These are phyloP conservation scores for Steinernema khuongi DNA, from an alignment of 1,140 invertebrate genomes.

Conservation along the genomic window DNA sequence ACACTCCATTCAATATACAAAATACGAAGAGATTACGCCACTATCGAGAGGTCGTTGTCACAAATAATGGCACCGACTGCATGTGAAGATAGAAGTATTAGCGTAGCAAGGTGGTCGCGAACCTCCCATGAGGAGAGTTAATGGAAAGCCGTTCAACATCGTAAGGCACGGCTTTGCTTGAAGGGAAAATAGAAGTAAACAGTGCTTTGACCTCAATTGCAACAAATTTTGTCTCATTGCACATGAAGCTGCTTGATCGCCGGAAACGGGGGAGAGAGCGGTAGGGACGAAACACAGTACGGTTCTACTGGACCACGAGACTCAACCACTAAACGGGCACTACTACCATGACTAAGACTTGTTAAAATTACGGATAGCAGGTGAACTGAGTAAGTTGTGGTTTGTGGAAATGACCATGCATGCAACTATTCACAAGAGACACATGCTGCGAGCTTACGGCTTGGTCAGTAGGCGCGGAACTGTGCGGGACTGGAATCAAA, in stretches of 20 bases:
- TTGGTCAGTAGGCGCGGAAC: slow-evolving; percentile 56
- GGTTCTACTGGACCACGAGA: not conserved
- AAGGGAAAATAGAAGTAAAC: not conserved
- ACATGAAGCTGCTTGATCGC: slow-evolving; percentile 5
- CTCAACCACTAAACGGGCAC: too few species aligned
- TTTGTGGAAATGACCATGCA: slow-evolving; percentile 12
- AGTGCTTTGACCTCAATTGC: slow-evolving; percentile 3
- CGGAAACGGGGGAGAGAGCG: not conserved
- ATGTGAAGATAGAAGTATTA: not conserved
- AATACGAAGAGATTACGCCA: too few species aligned
- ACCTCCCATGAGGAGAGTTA: too few species aligned
- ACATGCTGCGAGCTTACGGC: slow-evolving; percentile 47
- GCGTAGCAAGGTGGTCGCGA: too few species aligned
- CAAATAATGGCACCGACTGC: not conserved
- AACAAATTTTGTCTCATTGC: not conserved
- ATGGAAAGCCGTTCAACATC: not conserved
- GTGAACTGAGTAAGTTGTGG: not conserved
- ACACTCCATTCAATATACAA: not conserved
- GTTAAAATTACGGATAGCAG: too few species aligned
- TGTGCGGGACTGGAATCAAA: slow-evolving; percentile 55
- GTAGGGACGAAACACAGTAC: not conserved
- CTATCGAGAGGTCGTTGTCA: too few species aligned
- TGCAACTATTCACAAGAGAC: not conserved
- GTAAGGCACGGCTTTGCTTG: not conserved
- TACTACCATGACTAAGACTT: too few species aligned